Base-by-base conservation (phyloP, 92 coral and sea anemone species). In the Epizoanthus rinbou region DNA sequence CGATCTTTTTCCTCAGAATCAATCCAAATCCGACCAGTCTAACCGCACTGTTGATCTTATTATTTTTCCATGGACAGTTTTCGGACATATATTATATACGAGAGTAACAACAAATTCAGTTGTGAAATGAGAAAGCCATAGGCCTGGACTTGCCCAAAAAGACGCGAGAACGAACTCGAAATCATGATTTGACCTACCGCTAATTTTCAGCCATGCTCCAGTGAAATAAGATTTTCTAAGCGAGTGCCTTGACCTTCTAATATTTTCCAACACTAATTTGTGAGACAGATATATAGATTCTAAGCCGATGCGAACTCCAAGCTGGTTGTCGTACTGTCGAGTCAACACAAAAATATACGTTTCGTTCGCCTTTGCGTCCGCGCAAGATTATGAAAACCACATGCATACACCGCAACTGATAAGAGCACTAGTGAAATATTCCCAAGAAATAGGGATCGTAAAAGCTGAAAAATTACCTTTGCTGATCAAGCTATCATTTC, bases 71-170 rank as follows among this genome's bases (percentile, higher is more conserved):
- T 5, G 82, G 25, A 37, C 21, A 78, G 52, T 78, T 63, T 60
- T 63, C 22, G n/a, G 45, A 23, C 71, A 60, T 69, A 60, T 76
- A 69, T 57, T 28, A 76, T 56, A 18, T 57, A 39, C 82, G 62
- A 78, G 69, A 62, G 59, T 60, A 59, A 60, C 82, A 78, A 78
- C 71, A 78, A 78, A 41, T 78, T 62, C 58, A 62, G 71, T 78
- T 78, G 71, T 59, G 71, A 84, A 80, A 64, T 68, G 69, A 56
- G 62, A 64, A 43, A 50, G 84, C 70, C 86, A 91, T 89, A 23
- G 78, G 98, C 88, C 98, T 81, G 86, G 98, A 80, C 98, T 86
- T 91, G 97, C 86, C 97, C 91, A 39, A 66, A 24, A 58, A 62
- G 69, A 25, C 81, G 53, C 28, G 21, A 78, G 71, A 78, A 78